Evolutionary conservation across 2,888 invertebrate species (phyloP).

Genomic region (Stenchaetothrips biformis): DNA sequence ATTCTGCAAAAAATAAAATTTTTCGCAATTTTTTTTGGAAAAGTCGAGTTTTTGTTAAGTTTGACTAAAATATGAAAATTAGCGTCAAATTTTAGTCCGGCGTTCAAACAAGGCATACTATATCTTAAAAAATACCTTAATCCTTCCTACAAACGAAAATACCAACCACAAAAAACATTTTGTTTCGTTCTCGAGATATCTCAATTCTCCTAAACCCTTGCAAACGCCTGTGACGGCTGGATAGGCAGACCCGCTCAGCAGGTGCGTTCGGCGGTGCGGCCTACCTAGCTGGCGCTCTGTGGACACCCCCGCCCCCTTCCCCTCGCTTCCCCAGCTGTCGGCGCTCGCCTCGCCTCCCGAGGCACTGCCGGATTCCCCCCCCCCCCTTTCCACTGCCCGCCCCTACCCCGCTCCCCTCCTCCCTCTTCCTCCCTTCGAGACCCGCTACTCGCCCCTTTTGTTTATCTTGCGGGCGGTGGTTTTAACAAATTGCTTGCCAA

Average conservation of each 20-base stretch:
- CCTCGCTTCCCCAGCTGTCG: not conserved
- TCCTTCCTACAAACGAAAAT: not conserved
- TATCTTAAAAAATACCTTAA: not conserved
- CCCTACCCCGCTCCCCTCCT: not conserved
- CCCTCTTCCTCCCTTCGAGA: no score
- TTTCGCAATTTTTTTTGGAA: not conserved
- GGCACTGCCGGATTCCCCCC: not conserved
- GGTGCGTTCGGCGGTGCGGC: no score
- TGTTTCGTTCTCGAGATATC: not conserved
- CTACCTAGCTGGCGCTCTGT: no score
- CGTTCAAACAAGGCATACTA: not conserved
- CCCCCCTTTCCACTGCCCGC: not conserved
- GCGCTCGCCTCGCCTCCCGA: not conserved
- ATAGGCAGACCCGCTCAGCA: no score
- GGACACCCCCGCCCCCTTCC: not conserved
- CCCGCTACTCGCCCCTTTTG: no score
- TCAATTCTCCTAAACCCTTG: not conserved
- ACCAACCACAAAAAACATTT: constrained; percentile 5
- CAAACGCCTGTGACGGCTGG: not conserved
- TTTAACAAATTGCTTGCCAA: not conserved
- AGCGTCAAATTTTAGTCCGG: not conserved
- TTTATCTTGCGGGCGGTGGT: not conserved
- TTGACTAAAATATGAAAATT: not conserved
- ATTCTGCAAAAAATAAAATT: not conserved
- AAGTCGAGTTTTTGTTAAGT: not conserved